A percentile compares a stretch with the other conserved stretches of the same genome.
These are phyloP conservation scores for Taenioides sp. DNA, from an alignment of 2,797 vertebrate species.

Conservation along the genomic window DNA sequence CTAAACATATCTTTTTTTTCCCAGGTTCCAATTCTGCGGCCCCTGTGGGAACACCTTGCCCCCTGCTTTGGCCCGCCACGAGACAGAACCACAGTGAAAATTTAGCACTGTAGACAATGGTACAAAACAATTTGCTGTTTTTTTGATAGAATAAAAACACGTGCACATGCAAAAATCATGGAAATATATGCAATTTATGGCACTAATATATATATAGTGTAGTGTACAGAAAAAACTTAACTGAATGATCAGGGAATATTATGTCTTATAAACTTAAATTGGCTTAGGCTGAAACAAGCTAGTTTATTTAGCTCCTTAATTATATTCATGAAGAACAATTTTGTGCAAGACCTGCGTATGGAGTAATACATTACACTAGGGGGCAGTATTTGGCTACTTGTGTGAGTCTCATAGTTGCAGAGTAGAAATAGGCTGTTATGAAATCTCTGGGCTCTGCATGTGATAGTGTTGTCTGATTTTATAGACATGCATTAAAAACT, in stretches of 20 bases:
- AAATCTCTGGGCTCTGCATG: conserved; percentile 24
- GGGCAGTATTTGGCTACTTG: conserved; percentile 62
- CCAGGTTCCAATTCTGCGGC: conserved; percentile 92
- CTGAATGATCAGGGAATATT: background rate
- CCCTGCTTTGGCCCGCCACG: conserved; percentile 81
- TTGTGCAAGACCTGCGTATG: background rate
- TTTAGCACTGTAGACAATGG: conserved; percentile 8
- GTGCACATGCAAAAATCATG: background rate
- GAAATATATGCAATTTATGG: background rate
- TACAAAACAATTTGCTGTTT: background rate
- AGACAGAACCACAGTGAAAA: conserved; percentile 69
- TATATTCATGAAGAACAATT: background rate
- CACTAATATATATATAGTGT: background rate
- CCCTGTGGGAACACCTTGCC: conserved; percentile 89
- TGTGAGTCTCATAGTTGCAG: background rate
- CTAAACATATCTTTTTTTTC: conserved; percentile 5
- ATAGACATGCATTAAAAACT: conserved; percentile 24
- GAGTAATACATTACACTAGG: conserved; percentile 39
- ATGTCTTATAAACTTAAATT: background rate
- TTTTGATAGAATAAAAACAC: background rate
- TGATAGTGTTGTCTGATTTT: conserved; percentile 23
- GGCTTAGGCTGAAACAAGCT: background rate
- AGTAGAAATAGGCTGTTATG: conserved; percentile 11
- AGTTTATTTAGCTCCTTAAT: background rate
- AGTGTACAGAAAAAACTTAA: background rate